Evolutionary conservation across 2,888 invertebrate species (phyloP).

Genomic region (Pollenia labialis): DNA sequence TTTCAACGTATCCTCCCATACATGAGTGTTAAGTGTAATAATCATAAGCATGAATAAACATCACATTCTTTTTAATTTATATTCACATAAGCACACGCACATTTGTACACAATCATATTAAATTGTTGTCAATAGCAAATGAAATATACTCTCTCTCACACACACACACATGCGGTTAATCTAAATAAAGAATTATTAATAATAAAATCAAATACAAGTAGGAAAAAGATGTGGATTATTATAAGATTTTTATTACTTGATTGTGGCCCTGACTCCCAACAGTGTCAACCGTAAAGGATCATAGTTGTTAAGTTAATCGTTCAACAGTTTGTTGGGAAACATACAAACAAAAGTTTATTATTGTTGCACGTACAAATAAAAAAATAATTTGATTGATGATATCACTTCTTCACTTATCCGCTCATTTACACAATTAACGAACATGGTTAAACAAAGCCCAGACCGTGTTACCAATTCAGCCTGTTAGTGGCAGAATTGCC

Average conservation of each 20-base stretch:
- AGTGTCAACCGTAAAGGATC: background rate
- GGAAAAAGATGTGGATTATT: slow-evolving; percentile 33
- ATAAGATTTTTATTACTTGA: slow-evolving; percentile 27
- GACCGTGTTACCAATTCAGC: background rate
- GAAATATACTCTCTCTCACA: background rate
- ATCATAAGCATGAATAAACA: slow-evolving; percentile 23
- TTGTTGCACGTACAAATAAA: background rate
- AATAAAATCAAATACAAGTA: slow-evolving; percentile 34
- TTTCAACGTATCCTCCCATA: background rate
- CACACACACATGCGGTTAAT: slow-evolving; percentile 10
- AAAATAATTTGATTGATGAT: slow-evolving; percentile 14
- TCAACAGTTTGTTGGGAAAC: slow-evolving; percentile 33
- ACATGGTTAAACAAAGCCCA: background rate
- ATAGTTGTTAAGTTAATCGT: background rate
- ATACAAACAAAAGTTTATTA: background rate
- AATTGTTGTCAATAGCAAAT: slow-evolving; percentile 47
- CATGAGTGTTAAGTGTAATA: background rate
- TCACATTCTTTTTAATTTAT: slow-evolving; percentile 6
- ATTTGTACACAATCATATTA: slow-evolving; percentile 8
- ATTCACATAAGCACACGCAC: slow-evolving; percentile 25
- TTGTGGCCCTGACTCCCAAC: background rate
- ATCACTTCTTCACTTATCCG: background rate
- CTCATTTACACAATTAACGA: background rate
- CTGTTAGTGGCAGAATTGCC: too few relatives aligned
- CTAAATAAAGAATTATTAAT: slow-evolving; percentile 18